Conservation (phyloP, 2,888 invertebrate genomes). For the Germaria angustata region DNA sequence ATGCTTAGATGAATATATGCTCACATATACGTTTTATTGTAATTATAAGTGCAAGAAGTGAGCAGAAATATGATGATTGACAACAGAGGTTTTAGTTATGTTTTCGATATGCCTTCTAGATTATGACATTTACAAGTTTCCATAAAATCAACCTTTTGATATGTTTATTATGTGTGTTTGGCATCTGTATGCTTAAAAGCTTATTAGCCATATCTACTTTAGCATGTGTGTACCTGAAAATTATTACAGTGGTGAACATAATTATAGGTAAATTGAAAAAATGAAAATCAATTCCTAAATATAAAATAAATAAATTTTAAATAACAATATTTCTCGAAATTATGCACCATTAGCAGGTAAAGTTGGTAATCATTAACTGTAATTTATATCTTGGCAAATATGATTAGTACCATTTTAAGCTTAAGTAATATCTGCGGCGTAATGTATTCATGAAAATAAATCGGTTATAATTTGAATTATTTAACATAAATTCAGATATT, state of each 20-base stretch:
- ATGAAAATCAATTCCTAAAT: too few species aligned
- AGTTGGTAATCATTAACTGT: too few species aligned
- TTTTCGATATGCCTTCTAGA: conserved; percentile 25
- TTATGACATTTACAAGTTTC: conserved; percentile 29
- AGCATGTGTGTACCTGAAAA: background rate
- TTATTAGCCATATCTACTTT: conserved; percentile 28
- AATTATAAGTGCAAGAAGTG: background rate
- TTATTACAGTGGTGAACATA: background rate
- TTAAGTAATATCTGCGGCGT: too few species aligned
- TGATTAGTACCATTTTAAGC: too few species aligned
- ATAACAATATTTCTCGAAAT: too few species aligned
- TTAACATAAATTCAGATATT: too few species aligned
- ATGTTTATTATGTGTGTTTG: background rate
- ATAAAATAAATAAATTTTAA: too few species aligned
- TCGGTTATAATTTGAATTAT: too few species aligned
- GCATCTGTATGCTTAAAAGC: background rate
- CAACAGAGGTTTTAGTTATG: conserved; percentile 4
- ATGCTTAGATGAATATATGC: background rate
- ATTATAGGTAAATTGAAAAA: background rate
- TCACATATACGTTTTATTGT: background rate
- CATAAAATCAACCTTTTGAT: conserved; percentile 22
- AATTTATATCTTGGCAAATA: too few species aligned
- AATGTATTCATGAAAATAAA: too few species aligned
- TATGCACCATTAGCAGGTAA: too few species aligned
- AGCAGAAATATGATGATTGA: conserved; percentile 30